Percentiles rank a stretch among this genome's conserved stretches.
Conservation (phyloP, 2,888 invertebrate genomes). For the Protula sp. region DNA sequence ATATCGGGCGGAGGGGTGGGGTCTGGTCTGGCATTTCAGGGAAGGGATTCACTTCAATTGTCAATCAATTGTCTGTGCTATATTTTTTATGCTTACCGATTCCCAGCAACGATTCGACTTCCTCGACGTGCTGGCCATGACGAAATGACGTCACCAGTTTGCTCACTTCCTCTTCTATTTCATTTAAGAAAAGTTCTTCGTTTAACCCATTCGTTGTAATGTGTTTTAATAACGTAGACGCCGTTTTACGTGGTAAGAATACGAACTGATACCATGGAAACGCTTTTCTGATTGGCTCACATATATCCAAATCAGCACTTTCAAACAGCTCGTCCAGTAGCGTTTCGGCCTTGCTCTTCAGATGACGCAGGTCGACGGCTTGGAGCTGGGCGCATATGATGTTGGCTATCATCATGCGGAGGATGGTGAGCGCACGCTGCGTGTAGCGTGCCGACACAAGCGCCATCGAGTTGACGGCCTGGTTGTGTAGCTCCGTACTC, state of each 20-base stretch:
- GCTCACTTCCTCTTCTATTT: conserved; percentile 1
- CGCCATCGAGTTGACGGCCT: conserved; percentile 32
- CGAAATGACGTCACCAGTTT: not conserved
- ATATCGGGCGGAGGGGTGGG: no score
- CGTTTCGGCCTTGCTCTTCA: conserved; percentile 7
- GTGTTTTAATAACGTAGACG: not conserved
- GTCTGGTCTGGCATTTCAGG: no score
- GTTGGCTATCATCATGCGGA: conserved; percentile 30
- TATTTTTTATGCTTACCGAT: conserved; percentile 8
- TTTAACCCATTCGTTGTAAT: conserved; percentile 3
- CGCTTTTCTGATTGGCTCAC: not conserved
- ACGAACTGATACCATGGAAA: conserved; percentile 12
- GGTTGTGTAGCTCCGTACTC: conserved; percentile 34
- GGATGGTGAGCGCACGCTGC: conserved; percentile 17
- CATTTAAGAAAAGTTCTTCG: not conserved
- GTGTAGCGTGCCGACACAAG: conserved; percentile 24
- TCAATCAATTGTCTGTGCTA: no score
- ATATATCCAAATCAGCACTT: not conserved
- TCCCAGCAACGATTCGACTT: conserved; percentile 10
- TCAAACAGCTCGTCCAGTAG: not conserved
- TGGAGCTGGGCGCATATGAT: conserved; percentile 19
- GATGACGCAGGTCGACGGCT: conserved; percentile 26
- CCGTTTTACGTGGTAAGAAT: conserved; percentile 7
- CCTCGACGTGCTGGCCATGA: conserved; percentile 3
- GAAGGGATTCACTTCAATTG: no score